Conservation (phyloP, 2,113 vertebrate species). For the Phasianus colchicus region DNA sequence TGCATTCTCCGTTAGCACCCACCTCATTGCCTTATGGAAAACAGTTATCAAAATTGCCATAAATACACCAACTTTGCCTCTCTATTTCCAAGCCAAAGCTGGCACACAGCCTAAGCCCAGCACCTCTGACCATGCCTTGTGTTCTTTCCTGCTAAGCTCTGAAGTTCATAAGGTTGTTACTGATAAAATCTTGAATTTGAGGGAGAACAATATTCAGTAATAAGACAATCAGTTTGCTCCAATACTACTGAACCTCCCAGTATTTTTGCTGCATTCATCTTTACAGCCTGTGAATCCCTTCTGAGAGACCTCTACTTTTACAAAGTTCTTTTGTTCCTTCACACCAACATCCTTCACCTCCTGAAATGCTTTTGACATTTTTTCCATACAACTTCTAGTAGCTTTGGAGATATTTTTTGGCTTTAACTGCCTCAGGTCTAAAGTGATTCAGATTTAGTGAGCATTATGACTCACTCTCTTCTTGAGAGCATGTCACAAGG, state of each 20-base stretch:
- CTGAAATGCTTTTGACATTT: constrained; percentile 1
- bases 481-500: not conserved
- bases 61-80: not conserved
- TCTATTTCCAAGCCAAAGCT: not conserved
- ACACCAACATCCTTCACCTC: not conserved
- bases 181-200: not conserved
- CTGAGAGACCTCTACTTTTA: not conserved
- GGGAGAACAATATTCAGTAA: not conserved
- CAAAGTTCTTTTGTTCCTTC: not conserved
- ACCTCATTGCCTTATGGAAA: not conserved
- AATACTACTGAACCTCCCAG: not conserved
- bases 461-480: not conserved
- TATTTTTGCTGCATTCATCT: not conserved
- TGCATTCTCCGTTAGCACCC: not conserved
- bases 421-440: constrained; percentile 11
- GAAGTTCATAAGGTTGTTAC: not conserved
- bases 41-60: not conserved
- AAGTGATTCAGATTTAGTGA: constrained; percentile 43
- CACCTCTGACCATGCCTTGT: not conserved
- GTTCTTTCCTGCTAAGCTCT: not conserved
- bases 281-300: not conserved
- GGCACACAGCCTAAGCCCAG: not conserved
- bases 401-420: not conserved
- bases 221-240: not conserved
- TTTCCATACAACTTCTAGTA: constrained; percentile 13